A percentile compares a stretch with the other conserved stretches of the same genome.
phyloP scores from a whole-genome alignment of 2,113 vertebrate genomes.

The Rhombomys opimus region DNA sequence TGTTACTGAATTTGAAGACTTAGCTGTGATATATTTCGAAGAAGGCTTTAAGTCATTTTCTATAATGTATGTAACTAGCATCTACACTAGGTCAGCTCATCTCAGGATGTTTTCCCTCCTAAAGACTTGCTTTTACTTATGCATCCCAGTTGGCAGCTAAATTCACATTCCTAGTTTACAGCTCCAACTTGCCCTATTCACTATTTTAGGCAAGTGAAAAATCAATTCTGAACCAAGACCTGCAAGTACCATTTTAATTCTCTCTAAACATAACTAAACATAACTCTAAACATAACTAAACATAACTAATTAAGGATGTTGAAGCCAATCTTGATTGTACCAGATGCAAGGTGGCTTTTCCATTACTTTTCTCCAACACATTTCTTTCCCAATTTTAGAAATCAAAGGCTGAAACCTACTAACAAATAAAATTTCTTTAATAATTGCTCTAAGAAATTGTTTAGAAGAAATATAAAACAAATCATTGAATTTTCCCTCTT shows the following conservation, averaged over 20 bases:
- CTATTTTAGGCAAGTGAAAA: conserved; percentile 28
- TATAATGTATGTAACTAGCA: not conserved
- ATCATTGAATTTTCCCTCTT: not conserved
- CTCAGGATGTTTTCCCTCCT: not conserved
- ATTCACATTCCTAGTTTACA: not conserved
- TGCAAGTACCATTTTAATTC: not conserved
- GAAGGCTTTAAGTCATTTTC: not conserved
- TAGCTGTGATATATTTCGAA: not conserved
- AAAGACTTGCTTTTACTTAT: not conserved
- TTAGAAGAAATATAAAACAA: not conserved
- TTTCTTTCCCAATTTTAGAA: not conserved
- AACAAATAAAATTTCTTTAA: not conserved
- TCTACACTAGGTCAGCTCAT: not conserved
- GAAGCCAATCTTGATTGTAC: conserved; percentile 26
- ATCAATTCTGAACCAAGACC: conserved; percentile 39
- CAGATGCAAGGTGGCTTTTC: not conserved
- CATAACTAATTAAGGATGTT: conserved; percentile 3
- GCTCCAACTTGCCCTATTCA: not conserved
- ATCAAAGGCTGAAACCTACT: not conserved
- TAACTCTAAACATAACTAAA: not conserved
- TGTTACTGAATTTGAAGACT: not conserved
- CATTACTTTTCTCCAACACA: not conserved
- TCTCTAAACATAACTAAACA: not conserved
- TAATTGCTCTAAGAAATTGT: not conserved
- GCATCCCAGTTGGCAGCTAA: not conserved